These are phyloP conservation scores for Nothocercus julius DNA, from an alignment of 2,113 vertebrate genomes.

Conservation along the genomic window DNA sequence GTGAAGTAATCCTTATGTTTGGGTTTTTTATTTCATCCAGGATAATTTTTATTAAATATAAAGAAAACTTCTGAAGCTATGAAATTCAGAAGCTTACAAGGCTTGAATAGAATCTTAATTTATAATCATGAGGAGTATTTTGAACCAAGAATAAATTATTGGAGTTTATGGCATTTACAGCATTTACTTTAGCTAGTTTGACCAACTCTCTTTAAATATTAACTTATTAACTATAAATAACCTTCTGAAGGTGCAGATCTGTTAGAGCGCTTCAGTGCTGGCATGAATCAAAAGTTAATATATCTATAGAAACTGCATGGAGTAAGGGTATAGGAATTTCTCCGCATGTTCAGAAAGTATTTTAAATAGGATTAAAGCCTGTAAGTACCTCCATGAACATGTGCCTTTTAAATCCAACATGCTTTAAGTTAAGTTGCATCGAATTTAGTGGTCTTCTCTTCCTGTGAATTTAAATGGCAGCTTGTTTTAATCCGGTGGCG, in stretches of 20 bases:
- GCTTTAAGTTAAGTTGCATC: not conserved
- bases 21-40: not conserved
- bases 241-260: not conserved
- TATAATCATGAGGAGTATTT: not conserved
- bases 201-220: not conserved
- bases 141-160: not conserved
- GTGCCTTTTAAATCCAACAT: not conserved
- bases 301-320: not conserved
- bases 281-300: not conserved
- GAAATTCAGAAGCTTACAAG: not conserved
- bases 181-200: not conserved
- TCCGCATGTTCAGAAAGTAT: not conserved
- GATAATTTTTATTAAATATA: not conserved
- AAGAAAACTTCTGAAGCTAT: not conserved
- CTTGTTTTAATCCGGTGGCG: not conserved
- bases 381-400: not conserved
- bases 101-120: not conserved
- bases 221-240: slow-evolving; percentile 9
- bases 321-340: not conserved
- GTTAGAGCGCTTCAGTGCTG: not conserved
- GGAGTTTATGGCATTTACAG: not conserved
- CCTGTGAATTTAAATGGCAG: not conserved
- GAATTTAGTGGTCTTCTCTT: not conserved
- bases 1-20: not conserved
- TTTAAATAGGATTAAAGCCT: not conserved